A percentile compares a stretch with the other conserved stretches of the same genome.
phyloP scores from a whole-genome alignment of 2,888 invertebrate genomes.

The Tetropium fuscum region DNA sequence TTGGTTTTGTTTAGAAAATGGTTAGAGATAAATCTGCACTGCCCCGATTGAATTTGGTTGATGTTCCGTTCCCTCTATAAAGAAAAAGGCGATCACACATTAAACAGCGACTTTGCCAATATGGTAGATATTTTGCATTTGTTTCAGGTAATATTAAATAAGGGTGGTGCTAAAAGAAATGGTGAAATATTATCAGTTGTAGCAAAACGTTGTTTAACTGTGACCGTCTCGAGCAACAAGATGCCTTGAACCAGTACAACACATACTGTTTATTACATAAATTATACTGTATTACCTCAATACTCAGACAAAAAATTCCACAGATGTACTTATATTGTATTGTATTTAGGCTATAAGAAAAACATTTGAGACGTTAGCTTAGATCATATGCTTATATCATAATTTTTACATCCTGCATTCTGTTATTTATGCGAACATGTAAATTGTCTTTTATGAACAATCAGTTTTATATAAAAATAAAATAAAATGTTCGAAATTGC shows the following conservation, averaged over 20 bases:
- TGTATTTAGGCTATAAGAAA: conserved; percentile 63
- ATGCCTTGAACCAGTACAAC: conserved; percentile 68
- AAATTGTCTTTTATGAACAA: too few species aligned
- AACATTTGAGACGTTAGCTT: conserved; percentile 60
- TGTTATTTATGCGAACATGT: conserved; percentile 45
- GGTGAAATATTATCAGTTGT: conserved; percentile 27
- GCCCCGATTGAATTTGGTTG: conserved; percentile 54
- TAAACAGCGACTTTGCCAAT: conserved; percentile 7
- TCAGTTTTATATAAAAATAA: too few species aligned
- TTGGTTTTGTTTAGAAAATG: conserved; percentile 41
- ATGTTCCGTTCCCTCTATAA: conserved; percentile 53
- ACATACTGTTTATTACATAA: conserved; percentile 61
- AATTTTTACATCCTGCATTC: conserved; percentile 45
- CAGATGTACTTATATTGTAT: conserved; percentile 68
- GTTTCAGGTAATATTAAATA: conserved; percentile 1
- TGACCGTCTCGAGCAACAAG: conserved; percentile 61
- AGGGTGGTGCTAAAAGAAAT: conserved; percentile 20
- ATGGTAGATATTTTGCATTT: conserved; percentile 1
- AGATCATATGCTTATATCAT: conserved; percentile 55
- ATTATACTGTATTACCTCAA: conserved; percentile 65
- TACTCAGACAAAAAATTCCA: conserved; percentile 64
- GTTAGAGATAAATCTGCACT: conserved; percentile 56
- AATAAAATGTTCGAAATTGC: too few species aligned
- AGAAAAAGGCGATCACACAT: conserved; percentile 34
- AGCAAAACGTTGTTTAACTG: conserved; percentile 40